phyloP scores from a whole-genome alignment of 2,797 vertebrate genomes.

The Anguilla megastoma region DNA sequence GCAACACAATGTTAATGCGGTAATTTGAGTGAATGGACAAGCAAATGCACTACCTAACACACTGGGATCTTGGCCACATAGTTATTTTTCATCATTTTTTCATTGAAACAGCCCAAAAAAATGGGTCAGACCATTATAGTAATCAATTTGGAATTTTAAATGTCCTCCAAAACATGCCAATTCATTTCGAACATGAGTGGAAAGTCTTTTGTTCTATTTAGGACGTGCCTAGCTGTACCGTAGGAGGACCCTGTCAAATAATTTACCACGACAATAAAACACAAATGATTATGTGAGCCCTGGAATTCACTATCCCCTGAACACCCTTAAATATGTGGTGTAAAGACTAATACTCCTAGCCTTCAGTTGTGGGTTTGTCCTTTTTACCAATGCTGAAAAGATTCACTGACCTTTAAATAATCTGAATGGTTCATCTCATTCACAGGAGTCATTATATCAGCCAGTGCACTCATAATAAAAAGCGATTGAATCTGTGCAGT shows the following conservation, averaged over 20 bases:
- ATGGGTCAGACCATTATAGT: neutral
- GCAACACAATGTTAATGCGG: neutral
- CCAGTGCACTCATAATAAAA: neutral
- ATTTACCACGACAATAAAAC: neutral
- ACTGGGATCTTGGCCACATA: neutral
- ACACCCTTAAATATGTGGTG: neutral
- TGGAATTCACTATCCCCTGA: neutral
- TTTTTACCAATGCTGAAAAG: neutral
- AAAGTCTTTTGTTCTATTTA: neutral
- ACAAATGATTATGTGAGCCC: neutral
- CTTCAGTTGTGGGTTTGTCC: neutral
- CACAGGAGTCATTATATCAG: neutral
- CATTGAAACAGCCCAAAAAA: neutral
- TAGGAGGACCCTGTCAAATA: neutral
- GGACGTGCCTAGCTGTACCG: neutral
- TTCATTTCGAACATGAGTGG: neutral
- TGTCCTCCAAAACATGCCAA: neutral
- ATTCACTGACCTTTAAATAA: constrained; percentile 1
- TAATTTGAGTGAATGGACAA: neutral
- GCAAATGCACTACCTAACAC: neutral
- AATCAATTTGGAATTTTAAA: neutral
- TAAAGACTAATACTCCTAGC: neutral
- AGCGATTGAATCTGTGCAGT: neutral
- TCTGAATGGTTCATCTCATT: neutral
- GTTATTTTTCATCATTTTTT: neutral